These are phyloP conservation scores for Gopherus evgoodei DNA, from an alignment of 2,113 vertebrate species.

Conservation along the genomic window DNA sequence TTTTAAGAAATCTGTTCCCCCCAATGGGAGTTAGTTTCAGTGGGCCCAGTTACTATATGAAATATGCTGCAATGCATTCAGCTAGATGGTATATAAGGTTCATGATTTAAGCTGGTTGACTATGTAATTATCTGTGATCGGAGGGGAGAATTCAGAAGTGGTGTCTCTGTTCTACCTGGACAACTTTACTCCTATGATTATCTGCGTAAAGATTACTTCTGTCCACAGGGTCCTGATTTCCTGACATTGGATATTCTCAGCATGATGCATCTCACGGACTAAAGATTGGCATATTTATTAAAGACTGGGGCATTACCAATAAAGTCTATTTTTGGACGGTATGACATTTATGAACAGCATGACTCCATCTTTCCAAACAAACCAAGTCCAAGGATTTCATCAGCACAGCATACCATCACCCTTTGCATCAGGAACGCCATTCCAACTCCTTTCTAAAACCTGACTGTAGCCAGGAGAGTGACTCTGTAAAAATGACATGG, in stretches of 20 bases:
- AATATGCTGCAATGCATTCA: background rate
- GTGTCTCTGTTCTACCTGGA: constrained; percentile 7
- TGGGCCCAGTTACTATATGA: background rate
- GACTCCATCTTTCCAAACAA: constrained; percentile 42
- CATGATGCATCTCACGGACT: constrained; percentile 19
- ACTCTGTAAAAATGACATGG: constrained; percentile 46
- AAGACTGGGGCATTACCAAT: constrained; percentile 36
- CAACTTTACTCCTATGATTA: constrained; percentile 22
- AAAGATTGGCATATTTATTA: background rate
- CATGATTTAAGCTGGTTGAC: constrained; percentile 62
- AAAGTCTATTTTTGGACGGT: constrained; percentile 43
- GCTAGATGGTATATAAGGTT: constrained; percentile 55
- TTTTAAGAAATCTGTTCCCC: background rate
- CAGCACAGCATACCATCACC: constrained; percentile 36
- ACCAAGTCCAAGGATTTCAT: constrained; percentile 30
- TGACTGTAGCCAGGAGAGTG: constrained; percentile 48
- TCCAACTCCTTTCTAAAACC: constrained; percentile 39
- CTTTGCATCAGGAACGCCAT: constrained; percentile 31
- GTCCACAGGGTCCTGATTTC: constrained; percentile 32
- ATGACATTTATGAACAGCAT: constrained; percentile 50
- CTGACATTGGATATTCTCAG: background rate
- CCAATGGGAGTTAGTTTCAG: background rate
- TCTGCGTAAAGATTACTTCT: constrained; percentile 50
- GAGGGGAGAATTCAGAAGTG: constrained; percentile 31
- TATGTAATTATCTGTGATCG: constrained; percentile 31